Percentiles rank a stretch among this genome's conserved stretches.
Evolutionary conservation across 2,797 vertebrate genomes (phyloP).

Genomic region (Tinamus major): DNA sequence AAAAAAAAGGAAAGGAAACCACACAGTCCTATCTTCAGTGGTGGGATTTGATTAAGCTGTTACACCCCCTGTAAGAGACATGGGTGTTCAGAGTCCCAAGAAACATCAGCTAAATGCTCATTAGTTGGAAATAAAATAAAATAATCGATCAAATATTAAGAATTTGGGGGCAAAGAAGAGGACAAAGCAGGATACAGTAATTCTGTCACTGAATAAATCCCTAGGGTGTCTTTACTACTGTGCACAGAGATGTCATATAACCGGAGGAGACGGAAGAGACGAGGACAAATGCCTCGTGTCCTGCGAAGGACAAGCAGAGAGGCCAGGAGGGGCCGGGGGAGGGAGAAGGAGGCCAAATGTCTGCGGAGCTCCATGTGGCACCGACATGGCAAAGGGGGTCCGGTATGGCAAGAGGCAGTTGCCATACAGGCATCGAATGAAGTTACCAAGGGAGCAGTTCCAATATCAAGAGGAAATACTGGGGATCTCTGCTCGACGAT

Average conservation of each 20-base stretch:
- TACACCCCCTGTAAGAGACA: neutral
- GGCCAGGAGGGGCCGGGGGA: neutral
- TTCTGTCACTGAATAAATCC: neutral
- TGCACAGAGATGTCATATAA: rapidly evolving
- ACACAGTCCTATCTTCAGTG: neutral
- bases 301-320: neutral
- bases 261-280: neutral
- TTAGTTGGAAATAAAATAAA: neutral
- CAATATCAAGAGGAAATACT: neutral
- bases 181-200: neutral
- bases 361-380: neutral
- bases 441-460: neutral
- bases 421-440: neutral
- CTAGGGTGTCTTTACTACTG: neutral
- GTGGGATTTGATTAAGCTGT: neutral
- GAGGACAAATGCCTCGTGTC: rapidly evolving
- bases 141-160: neutral
- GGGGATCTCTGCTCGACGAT: neutral
- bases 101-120: neutral
- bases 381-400: neutral
- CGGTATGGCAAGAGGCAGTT: neutral
- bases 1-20: neutral
- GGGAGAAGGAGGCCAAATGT: neutral
- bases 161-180: slow-evolving; percentile 8
- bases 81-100: neutral